Conservation (phyloP, 2,888 invertebrate species). For the Folsomia manolachei region DNA sequence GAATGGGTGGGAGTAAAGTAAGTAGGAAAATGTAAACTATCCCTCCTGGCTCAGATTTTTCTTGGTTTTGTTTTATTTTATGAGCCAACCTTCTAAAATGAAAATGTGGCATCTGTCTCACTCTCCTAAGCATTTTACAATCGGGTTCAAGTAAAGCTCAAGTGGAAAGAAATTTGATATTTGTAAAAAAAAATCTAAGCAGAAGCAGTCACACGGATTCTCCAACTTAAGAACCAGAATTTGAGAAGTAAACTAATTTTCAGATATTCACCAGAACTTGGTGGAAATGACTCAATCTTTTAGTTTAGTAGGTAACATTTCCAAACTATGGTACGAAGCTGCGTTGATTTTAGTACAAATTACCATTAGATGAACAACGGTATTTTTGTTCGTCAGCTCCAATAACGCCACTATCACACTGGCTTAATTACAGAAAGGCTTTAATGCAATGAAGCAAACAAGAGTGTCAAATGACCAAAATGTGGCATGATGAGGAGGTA, state of each 20-base stretch:
- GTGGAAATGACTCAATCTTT: not conserved
- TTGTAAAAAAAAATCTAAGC: no score
- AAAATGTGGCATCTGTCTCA: not conserved
- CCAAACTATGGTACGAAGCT: no score
- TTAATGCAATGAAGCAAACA: not conserved
- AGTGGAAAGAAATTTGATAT: not conserved
- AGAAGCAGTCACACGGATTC: no score
- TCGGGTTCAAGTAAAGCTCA: not conserved
- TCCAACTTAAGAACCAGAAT: no score
- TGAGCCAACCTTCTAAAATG: not conserved
- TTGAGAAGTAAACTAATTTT: no score
- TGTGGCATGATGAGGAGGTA: no score
- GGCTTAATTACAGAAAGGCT: not conserved
- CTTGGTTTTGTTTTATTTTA: no score
- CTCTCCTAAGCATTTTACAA: not conserved
- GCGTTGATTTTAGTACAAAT: not conserved
- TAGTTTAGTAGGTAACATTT: no score
- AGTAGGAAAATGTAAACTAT: not conserved
- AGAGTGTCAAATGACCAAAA: not conserved
- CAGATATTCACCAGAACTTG: no score
- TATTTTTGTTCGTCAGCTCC: no score
- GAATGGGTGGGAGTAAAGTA: not conserved
- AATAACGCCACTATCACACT: no score
- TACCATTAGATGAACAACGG: no score
- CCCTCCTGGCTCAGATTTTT: not conserved